phyloP scores from a whole-genome alignment of 2,888 invertebrate species.

The Julus scanicus region DNA sequence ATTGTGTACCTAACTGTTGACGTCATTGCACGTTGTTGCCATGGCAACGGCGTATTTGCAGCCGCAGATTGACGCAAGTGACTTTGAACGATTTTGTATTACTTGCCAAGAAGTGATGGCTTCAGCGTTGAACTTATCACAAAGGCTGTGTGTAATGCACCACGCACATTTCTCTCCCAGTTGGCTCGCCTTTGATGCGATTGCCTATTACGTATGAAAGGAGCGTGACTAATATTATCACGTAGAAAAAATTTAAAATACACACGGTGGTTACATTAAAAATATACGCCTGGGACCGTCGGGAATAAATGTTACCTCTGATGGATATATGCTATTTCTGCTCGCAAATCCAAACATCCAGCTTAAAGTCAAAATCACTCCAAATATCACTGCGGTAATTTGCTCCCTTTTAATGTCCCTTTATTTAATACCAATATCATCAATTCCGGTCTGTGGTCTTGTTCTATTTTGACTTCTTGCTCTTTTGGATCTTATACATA shows the following conservation, averaged over 20 bases:
- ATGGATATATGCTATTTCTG: not conserved
- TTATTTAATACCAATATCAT: too few relatives aligned
- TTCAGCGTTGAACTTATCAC: constrained; percentile 44
- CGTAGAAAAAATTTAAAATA: constrained; percentile 10
- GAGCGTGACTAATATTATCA: constrained; percentile 19
- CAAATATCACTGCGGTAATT: too few relatives aligned
- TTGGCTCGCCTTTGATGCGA: not conserved
- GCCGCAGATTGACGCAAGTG: constrained; percentile 55
- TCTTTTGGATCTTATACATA: too few relatives aligned
- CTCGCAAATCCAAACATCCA: not conserved
- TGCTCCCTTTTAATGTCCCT: too few relatives aligned
- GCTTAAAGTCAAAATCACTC: too few relatives aligned
- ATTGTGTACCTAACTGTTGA: constrained; percentile 55
- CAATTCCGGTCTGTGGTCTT: too few relatives aligned
- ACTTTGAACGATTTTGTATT: constrained; percentile 54
- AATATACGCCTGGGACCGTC: not conserved
- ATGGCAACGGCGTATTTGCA: constrained; percentile 54
- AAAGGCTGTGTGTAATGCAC: constrained; percentile 43
- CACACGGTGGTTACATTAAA: not conserved
- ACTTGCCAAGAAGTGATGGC: constrained; percentile 47
- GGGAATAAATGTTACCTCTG: too few relatives aligned
- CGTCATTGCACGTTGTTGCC: constrained; percentile 55
- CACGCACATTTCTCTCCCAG: not conserved
- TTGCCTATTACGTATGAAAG: constrained; percentile 1
- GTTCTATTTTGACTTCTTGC: too few relatives aligned